phyloP scores from a whole-genome alignment of 2,888 invertebrate genomes.

The Chrysolina americana region DNA sequence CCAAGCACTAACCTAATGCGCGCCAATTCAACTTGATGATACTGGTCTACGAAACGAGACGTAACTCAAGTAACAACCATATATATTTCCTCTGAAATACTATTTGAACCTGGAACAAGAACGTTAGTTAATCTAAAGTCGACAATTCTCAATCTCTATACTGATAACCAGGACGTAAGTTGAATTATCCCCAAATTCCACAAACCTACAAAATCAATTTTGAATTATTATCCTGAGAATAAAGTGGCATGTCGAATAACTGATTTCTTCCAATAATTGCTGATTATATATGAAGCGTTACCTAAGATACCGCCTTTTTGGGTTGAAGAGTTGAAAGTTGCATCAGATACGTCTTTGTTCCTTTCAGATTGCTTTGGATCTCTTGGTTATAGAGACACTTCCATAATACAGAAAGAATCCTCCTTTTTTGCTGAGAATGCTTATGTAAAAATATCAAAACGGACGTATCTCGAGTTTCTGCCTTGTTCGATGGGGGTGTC shows the following conservation, averaged over 20 bases:
- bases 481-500: too few species aligned
- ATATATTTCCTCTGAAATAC: not conserved
- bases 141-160: not conserved
- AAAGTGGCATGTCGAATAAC: too few species aligned
- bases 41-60: too few species aligned
- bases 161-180: not conserved
- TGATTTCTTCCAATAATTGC: too few species aligned
- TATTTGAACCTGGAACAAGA: not conserved
- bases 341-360: too few species aligned
- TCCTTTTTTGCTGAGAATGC: not conserved
- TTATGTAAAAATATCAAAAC: not conserved
- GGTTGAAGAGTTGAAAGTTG: not conserved
- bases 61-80: too few species aligned
- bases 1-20: not conserved
- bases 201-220: not conserved
- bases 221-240: not conserved
- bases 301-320: constrained; percentile 1
- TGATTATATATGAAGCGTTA: too few species aligned
- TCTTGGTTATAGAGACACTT: too few species aligned
- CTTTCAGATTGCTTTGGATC: too few species aligned
- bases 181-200: not conserved
- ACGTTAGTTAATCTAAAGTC: not conserved
- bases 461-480: not conserved
- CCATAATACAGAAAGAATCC: not conserved
- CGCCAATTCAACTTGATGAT: too few species aligned